Base-by-base conservation (phyloP, 1,140 invertebrate species). In the Oryctes rhinoceros region DNA sequence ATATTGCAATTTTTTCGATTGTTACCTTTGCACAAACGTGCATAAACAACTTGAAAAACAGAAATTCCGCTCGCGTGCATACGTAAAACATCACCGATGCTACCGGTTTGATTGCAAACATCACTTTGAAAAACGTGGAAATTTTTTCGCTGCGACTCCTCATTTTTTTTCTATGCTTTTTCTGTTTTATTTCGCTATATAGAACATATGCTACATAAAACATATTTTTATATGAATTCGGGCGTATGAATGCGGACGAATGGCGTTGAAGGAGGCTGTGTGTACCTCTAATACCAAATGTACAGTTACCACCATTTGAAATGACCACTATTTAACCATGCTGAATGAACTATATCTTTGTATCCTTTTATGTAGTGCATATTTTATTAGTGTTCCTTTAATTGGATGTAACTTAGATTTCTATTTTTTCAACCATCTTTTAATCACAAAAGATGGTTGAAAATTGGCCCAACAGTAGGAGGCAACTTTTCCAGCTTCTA, bases 1-100 rank as follows among this genome's bases (percentile, higher is more conserved):
- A 67, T 67, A 67, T 67, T 67, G 65, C 65, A 67, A 67, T 67
- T 67, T 67, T 67, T 67, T 67, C 65, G 65, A 67, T 67, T 67
- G 65, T 67, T 67, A 67, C 30, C 65, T 67, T 67, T 67, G 20
- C 20, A 67, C 53, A 35, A 35, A 35, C 65, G 65, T 18, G 65
- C 20, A 35, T 35, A 67, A 67, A 67, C 65, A 67, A 67, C 65
- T 67, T 67, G 65, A 67, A 67, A 67, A 67, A 67, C 18, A 67
- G 65, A 67, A 67, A 24, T 35, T 67, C 65, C 65, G 65, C 65
- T 24, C 65, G 18, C 65, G 5, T 35, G 30, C 65, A 67, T 30
- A 35, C 65, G 30, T 67, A 35, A 4, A 24, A 35, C 30, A 67
- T 67, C 65, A 67, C 13, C 30, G 65, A 20, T 67, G n/a, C 18